These are phyloP conservation scores for Paratilapia polleni DNA, from an alignment of 2,113 vertebrate species.

Conservation along the genomic window DNA sequence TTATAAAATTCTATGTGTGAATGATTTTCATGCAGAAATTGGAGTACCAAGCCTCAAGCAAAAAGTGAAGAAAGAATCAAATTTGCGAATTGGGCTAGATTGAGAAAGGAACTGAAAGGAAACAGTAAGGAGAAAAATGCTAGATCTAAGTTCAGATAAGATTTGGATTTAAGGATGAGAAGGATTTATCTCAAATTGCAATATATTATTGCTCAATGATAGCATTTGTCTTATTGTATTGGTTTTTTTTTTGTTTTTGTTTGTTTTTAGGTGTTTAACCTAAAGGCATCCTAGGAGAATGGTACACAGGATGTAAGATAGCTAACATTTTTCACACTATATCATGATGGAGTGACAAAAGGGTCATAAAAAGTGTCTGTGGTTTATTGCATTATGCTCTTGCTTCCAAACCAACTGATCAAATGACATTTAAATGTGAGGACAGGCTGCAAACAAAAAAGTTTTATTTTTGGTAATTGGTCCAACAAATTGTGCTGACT, in stretches of 20 bases:
- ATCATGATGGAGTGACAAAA: no score
- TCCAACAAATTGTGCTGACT: background rate
- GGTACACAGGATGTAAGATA: rapidly evolving
- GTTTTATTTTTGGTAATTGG: background rate
- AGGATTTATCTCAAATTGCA: slow-evolving; percentile 17
- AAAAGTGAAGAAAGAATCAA: slow-evolving; percentile 62
- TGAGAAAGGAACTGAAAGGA: slow-evolving; percentile 51
- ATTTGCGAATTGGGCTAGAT: slow-evolving; percentile 71
- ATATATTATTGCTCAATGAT: background rate
- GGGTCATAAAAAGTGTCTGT: background rate
- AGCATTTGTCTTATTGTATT: background rate
- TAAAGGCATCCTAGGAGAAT: background rate
- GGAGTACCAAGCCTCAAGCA: slow-evolving; percentile 66
- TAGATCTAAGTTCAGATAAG: slow-evolving; percentile 52
- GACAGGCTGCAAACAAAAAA: background rate
- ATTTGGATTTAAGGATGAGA: slow-evolving; percentile 50
- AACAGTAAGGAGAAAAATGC: slow-evolving; percentile 44
- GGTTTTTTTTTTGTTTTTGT: background rate
- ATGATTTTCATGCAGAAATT: slow-evolving; percentile 89
- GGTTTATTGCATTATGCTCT: background rate
- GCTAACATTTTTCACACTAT: background rate
- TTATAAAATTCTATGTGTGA: slow-evolving; percentile 94
- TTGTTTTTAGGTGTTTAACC: background rate
- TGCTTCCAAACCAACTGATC: background rate
- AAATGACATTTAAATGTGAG: no score